Conservation (phyloP, 2,797 vertebrate genomes). For the Gephyroberyx darwinii region DNA sequence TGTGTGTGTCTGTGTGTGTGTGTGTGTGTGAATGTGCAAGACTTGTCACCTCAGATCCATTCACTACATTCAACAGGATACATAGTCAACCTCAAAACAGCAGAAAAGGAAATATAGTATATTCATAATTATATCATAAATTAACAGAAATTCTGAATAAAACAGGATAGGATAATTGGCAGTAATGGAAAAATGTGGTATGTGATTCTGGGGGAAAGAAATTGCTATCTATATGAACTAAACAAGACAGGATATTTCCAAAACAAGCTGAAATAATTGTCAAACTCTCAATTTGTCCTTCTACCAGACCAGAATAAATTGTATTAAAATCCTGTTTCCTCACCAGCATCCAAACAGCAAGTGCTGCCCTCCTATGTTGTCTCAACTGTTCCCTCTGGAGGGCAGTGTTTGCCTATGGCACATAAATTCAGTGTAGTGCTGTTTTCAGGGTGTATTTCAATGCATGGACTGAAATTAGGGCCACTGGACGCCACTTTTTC, state of each 20-base stretch:
- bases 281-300: conserved; percentile 33
- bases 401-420: conserved; percentile 70
- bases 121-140: conserved; percentile 62
- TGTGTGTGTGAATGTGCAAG: conserved; percentile 18
- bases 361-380: conserved; percentile 36
- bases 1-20: conserved; percentile 25
- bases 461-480: conserved; percentile 29
- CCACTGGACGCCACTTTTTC: conserved; percentile 49
- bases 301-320: conserved; percentile 31
- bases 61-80: conserved; percentile 36
- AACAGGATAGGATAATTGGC: conserved; percentile 47
- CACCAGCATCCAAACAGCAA: conserved; percentile 44
- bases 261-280: conserved; percentile 38
- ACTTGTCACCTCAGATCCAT: conserved; percentile 52
- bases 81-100: conserved; percentile 52
- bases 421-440: conserved; percentile 57
- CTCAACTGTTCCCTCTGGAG: conserved; percentile 58
- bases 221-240: conserved; percentile 28
- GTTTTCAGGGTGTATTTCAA: conserved; percentile 43
- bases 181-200: conserved; percentile 41
- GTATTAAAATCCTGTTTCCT: conserved; percentile 28
- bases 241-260: conserved; percentile 34
- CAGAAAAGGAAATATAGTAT: conserved; percentile 46
- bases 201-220: conserved; percentile 11
- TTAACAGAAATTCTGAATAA: conserved; percentile 54